Percentiles rank a stretch among this genome's conserved stretches.
Evolutionary conservation across 2,113 vertebrate species (phyloP).

Genomic region (Suricata suricatta): DNA sequence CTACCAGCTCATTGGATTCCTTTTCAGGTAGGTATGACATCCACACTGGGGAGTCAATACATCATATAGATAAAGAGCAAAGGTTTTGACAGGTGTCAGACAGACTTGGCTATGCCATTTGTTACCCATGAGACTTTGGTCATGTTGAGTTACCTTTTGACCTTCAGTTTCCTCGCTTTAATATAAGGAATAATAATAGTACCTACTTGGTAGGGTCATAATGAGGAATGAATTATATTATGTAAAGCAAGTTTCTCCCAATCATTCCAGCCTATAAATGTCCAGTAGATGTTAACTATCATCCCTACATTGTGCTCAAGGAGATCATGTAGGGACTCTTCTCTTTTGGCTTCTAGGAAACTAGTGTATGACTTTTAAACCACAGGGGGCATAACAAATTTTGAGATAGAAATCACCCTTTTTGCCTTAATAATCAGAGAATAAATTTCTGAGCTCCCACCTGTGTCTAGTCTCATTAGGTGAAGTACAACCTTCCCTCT

Average conservation of each 20-base stretch:
- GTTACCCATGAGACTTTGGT: not conserved
- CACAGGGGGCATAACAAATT: not conserved
- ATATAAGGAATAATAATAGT: not conserved
- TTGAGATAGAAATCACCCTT: too few relatives aligned
- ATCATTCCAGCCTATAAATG: not conserved
- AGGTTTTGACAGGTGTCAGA: not conserved
- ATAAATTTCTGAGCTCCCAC: not conserved
- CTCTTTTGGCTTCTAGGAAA: not conserved
- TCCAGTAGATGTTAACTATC: accelerated
- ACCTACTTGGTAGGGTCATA: not conserved
- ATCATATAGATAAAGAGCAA: not conserved
- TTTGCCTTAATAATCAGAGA: not conserved
- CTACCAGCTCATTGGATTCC: not conserved
- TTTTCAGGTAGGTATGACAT: not conserved
- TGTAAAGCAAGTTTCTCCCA: not conserved
- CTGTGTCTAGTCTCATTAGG: not conserved
- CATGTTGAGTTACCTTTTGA: not conserved
- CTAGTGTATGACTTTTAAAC: not conserved
- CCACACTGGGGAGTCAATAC: not conserved
- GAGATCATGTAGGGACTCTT: not conserved
- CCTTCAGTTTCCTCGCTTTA: not conserved
- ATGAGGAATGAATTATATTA: not conserved
- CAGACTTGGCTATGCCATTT: not conserved
- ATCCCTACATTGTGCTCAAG: not conserved
- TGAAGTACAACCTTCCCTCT: not conserved